Conservation (phyloP, 1,140 invertebrate genomes). For the Drosophila seguyi region DNA sequence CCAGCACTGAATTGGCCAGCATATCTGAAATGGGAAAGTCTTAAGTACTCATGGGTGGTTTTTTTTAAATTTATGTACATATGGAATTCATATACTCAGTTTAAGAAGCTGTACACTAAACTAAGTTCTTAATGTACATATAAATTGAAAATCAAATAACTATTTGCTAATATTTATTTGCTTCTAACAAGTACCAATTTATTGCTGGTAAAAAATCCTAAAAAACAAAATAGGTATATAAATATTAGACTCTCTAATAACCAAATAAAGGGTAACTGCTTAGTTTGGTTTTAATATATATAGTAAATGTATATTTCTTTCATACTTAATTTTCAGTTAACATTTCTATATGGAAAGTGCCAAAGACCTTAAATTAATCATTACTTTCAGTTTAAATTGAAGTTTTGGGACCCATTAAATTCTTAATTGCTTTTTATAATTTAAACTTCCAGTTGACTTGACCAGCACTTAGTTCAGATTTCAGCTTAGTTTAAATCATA, state of each 20-base stretch:
- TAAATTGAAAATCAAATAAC: neutral
- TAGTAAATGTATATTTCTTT: neutral
- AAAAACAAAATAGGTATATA: too few species aligned
- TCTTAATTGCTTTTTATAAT: neutral
- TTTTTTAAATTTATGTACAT: neutral
- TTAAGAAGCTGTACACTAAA: neutral
- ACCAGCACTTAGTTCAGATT: too few species aligned
- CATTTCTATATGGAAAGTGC: neutral
- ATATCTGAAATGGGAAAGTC: neutral
- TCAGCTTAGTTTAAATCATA: neutral
- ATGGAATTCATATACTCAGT: neutral
- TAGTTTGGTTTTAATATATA: neutral
- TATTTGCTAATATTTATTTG: neutral
- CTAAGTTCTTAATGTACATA: neutral
- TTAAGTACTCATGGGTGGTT: neutral
- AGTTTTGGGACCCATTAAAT: conserved; percentile 13
- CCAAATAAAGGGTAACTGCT: neutral
- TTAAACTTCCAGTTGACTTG: too few species aligned
- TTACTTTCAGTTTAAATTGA: neutral
- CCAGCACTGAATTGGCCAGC: neutral
- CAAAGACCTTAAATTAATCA: neutral
- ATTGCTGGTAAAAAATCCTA: too few species aligned
- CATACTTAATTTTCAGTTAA: neutral
- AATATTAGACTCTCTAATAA: neutral
- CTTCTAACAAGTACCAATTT: neutral